Conservation (phyloP, 2,113 vertebrate genomes). For the Platycercus adscitus region DNA sequence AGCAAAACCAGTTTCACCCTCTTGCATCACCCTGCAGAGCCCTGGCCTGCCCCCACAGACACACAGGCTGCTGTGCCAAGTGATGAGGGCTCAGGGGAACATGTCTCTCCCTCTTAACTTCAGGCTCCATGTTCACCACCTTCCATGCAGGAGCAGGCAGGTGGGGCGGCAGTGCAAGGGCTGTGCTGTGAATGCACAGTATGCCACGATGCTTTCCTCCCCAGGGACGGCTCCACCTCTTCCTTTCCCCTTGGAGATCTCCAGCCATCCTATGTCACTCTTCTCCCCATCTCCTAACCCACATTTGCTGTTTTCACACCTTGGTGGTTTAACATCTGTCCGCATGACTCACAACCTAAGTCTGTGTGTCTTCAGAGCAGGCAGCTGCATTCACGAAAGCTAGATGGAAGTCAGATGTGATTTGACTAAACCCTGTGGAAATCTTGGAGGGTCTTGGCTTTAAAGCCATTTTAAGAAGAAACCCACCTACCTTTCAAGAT, state of each 20-base stretch:
- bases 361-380: background rate
- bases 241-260: background rate
- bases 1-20: background rate
- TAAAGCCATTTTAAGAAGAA: background rate
- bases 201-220: accelerated
- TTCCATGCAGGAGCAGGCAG: accelerated
- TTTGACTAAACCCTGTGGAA: background rate
- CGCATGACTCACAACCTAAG: background rate
- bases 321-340: background rate
- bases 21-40: background rate
- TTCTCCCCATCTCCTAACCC: background rate
- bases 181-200: accelerated
- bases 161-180: background rate
- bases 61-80: accelerated
- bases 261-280: background rate
- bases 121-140: accelerated
- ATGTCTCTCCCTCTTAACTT: background rate
- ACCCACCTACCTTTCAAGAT: background rate
- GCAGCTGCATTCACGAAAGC: background rate
- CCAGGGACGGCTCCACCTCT: accelerated
- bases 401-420: background rate
- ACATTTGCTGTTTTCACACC: background rate
- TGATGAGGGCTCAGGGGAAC: background rate
- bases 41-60: background rate
- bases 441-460: background rate